A percentile compares a stretch with the other conserved stretches of the same genome.
phyloP scores from a whole-genome alignment of 2,888 invertebrate genomes.

The Andrena trimmerana region DNA sequence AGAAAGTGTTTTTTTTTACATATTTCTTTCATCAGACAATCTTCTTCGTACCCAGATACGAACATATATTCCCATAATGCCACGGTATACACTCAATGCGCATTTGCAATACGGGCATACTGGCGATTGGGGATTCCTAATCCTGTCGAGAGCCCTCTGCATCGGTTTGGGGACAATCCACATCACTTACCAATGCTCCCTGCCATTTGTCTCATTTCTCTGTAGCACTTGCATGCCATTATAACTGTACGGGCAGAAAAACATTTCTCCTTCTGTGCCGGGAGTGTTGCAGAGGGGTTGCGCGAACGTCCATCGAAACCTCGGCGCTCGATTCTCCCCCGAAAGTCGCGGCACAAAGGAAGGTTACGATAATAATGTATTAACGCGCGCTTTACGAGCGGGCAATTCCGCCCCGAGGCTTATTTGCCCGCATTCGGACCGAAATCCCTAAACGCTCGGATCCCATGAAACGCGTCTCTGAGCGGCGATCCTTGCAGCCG shows the following conservation, averaged over 20 bases:
- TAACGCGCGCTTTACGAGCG: conserved; percentile 54
- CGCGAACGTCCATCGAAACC: conserved; percentile 19
- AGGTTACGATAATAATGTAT: conserved; percentile 47
- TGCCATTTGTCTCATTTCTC: not conserved
- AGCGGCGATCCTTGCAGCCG: conserved; percentile 17
- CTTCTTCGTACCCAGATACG: too few relatives aligned
- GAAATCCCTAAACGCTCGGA: conserved; percentile 58
- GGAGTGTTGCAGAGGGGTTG: not conserved
- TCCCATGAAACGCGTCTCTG: conserved; percentile 57
- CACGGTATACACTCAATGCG: too few relatives aligned
- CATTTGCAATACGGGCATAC: too few relatives aligned
- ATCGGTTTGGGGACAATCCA: too few relatives aligned
- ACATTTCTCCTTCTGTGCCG: not conserved
- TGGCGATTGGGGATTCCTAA: too few relatives aligned
- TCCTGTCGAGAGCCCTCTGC: too few relatives aligned
- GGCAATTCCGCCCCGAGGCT: conserved; percentile 32
- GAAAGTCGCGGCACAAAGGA: conserved; percentile 1
- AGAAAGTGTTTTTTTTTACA: too few relatives aligned
- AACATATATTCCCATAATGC: too few relatives aligned
- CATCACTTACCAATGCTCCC: too few relatives aligned
- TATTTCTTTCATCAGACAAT: too few relatives aligned
- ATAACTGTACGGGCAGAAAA: not conserved
- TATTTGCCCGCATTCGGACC: conserved; percentile 42
- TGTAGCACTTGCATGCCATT: not conserved
- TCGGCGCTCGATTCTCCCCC: not conserved